Conservation (phyloP, 2,888 invertebrate genomes). For the Meganola albula region DNA sequence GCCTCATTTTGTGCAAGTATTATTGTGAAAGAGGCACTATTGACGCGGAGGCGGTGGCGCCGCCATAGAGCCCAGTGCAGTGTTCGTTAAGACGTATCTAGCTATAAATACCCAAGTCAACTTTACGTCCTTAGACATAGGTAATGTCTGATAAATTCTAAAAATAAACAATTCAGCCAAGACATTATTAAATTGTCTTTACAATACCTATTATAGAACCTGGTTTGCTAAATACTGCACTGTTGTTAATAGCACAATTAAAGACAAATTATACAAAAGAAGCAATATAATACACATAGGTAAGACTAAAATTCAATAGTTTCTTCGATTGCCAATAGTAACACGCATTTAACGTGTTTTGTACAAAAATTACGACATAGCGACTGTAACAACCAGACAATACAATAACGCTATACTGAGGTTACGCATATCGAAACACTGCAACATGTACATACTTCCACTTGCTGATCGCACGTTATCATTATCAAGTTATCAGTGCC, state of each 20-base stretch:
- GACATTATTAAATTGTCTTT: too few species aligned
- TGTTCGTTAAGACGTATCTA: too few species aligned
- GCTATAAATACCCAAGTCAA: slow-evolving; percentile 26
- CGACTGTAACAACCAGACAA: slow-evolving; percentile 20
- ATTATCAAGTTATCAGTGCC: slow-evolving; percentile 31
- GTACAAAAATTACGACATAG: slow-evolving; percentile 20
- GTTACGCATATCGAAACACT: too few species aligned
- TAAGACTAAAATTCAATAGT: slow-evolving; percentile 13
- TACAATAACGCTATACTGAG: slow-evolving; percentile 22
- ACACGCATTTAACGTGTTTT: slow-evolving; percentile 22
- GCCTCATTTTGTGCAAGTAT: slow-evolving; percentile 63
- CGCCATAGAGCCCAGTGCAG: slow-evolving; percentile 47
- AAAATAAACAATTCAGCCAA: too few species aligned
- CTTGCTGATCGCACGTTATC: slow-evolving; percentile 29
- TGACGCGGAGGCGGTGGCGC: slow-evolving; percentile 53
- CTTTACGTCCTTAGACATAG: slow-evolving; percentile 12
- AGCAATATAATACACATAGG: slow-evolving; percentile 4
- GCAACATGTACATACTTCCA: slow-evolving; percentile 14
- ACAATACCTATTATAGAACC: too few species aligned
- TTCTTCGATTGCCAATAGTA: slow-evolving; percentile 17
- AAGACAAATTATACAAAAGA: slow-evolving; percentile 3
- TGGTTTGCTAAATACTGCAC: slow-evolving; percentile 7
- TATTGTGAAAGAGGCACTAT: slow-evolving; percentile 66
- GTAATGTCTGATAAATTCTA: too few species aligned
- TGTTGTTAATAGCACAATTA: slow-evolving; percentile 4